These are phyloP conservation scores for Centropus unirufus DNA, from an alignment of 2,113 vertebrate genomes.

Conservation along the genomic window DNA sequence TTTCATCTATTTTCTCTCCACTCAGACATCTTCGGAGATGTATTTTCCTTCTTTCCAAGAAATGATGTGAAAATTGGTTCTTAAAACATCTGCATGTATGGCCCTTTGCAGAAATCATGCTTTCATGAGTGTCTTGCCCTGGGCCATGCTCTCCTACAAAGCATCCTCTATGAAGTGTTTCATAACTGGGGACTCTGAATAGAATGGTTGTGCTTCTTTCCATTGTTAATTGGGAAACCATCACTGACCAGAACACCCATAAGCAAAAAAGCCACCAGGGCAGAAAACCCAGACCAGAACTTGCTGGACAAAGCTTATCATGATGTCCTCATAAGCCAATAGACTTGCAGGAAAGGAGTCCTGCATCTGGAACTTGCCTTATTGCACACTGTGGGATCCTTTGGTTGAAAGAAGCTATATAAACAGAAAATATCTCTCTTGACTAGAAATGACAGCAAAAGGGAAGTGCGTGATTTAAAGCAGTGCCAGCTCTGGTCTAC, in stretches of 20 bases:
- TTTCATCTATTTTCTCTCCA: not conserved
- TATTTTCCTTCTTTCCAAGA: not conserved
- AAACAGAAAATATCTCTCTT: conserved; percentile 16
- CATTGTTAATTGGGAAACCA: not conserved
- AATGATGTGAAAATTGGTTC: not conserved
- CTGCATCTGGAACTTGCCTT: not conserved
- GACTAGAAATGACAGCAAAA: not conserved
- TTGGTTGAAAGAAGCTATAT: not conserved
- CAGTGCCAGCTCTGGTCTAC: not conserved
- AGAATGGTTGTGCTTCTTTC: not conserved
- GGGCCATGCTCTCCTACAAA: not conserved
- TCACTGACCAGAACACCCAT: not conserved
- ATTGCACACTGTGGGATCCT: not conserved
- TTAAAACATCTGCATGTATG: not conserved
- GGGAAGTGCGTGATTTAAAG: not conserved
- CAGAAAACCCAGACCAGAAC: not conserved
- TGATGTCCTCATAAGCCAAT: not conserved
- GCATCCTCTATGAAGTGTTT: not conserved
- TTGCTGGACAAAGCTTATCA: not conserved
- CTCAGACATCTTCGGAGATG: not conserved
- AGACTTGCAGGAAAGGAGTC: not conserved
- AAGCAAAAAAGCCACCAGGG: not conserved
- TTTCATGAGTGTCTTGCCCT: not conserved
- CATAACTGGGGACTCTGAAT: not conserved
- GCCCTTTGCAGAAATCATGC: not conserved